Evolutionary conservation across 2,888 invertebrate genomes (phyloP), one percentile per base, ranked within the genome.

Genomic region (Eurytoma californica): DNA sequence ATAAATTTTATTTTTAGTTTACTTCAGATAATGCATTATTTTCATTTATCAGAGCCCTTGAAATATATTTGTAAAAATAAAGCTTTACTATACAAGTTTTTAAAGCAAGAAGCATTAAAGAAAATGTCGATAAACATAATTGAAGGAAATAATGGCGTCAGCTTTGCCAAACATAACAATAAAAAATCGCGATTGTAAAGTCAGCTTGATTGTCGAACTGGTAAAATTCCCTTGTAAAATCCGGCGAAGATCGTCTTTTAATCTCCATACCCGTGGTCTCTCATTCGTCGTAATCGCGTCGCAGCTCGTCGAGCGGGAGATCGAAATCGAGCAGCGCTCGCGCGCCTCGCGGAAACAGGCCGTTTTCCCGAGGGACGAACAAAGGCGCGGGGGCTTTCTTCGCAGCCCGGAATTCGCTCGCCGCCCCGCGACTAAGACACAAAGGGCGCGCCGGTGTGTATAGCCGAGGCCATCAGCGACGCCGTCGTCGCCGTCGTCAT

Each of bases 271-370:
- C 20, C 53, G 53, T 14, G 9, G 53, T 53, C 53, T 53, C 53
- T 53, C 53, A 39, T 53, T 53, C 53, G 14, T 47, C 18, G 30
- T 58, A 51, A 66, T 49, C 28, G n/a, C 53, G 60, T 58, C 39
- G 66, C 49, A 51, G 58, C 66, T 14, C 39, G 58, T 39, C 39
- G 39, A 7, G 51, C 69, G 13, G 13, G n/a, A 5, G 12, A 28
- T 51, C 16, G 24, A 24, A 53, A 20, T 66, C 49, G 60, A 77
- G 14, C 58, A 18, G 65, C n/a, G 14, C 65, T 57, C n/a, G 28
- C 20, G 51, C 49, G 60, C 20, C 7, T 57, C 4, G 51, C 28
- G 69, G 69, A 69, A 76, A 69, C 69, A 65, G 76, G 53, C 76
- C 53, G 47, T 76, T 69, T 39, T 69, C 69, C 69, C 68, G 60